phyloP scores from a whole-genome alignment of 2,113 vertebrate genomes.

The Irena cyanogastra region DNA sequence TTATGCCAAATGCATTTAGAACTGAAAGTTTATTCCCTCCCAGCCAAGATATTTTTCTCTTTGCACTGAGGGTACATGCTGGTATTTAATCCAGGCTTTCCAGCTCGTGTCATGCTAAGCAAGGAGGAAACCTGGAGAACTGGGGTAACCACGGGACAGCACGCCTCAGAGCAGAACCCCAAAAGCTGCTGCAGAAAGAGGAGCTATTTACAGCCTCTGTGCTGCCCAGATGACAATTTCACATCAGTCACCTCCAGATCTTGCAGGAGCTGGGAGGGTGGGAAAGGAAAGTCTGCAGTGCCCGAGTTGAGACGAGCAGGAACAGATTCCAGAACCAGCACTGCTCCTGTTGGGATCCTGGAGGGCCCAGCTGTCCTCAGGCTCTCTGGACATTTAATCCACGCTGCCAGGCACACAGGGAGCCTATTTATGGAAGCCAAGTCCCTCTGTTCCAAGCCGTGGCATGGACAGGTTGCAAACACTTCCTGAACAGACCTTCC shows the following conservation, averaged over 20 bases:
- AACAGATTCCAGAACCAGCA: not conserved
- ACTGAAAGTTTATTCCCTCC: slow-evolving; percentile 19
- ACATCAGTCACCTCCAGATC: not conserved
- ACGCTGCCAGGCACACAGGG: not conserved
- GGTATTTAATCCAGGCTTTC: not conserved
- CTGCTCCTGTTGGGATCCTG: not conserved
- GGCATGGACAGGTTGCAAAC: not conserved
- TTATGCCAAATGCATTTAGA: not conserved
- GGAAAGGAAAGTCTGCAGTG: not conserved
- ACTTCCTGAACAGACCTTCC: not conserved
- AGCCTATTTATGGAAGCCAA: slow-evolving; percentile 46
- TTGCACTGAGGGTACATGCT: not conserved
- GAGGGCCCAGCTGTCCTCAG: not conserved
- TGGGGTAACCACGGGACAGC: not conserved
- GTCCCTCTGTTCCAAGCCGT: not conserved
- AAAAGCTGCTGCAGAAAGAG: not conserved
- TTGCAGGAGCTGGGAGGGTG: rapidly evolving
- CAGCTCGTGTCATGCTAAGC: not conserved
- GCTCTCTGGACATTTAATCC: slow-evolving; percentile 45
- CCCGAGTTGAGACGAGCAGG: rapidly evolving
- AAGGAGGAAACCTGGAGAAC: not conserved
- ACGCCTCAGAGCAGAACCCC: not conserved
- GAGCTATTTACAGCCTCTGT: rapidly evolving
- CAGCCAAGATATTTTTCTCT: slow-evolving; percentile 1
- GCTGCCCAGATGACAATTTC: not conserved